Evolutionary conservation across 2,797 vertebrate genomes (phyloP), one percentile per base, ranked within the genome.

Genomic region (Harpagifer antarcticus): DNA sequence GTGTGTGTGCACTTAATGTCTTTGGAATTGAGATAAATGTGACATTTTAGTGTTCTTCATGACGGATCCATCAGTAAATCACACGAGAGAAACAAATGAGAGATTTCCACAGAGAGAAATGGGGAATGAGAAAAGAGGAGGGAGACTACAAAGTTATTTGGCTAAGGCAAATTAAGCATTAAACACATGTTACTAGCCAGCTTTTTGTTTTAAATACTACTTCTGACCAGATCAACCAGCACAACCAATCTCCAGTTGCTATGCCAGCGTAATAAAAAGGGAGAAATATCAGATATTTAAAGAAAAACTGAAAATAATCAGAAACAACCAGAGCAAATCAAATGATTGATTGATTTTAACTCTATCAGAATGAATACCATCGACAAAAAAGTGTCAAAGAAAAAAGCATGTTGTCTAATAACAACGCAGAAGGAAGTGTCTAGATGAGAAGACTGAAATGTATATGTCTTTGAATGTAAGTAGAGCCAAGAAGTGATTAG

Each of bases 11-110:
- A 37, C 5, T 43, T 63, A 58, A 67, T 76, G 48, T 61, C n/a
- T 76, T 67, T 80, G 63, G 44, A 72, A 76, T 20, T 48, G 57
- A 69, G 68, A 83, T 78, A 81, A 79, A 81, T 55, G 68, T 78
- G 45, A 70, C 37, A 43, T 42, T 45, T 33, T 40, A 66, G 55
- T 50, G 69, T 49, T 65, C 50, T 70, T 53, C 19, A 43, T 14
- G 71, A 43, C 66, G 63, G 37, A 72, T 52, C 66, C 48, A 60
- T 49, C 53, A 72, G 37, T 61, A 47, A 52, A 82, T 12, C 4
- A 44, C 27, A 53, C 43, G 67, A 75, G 1, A 43, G 62, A 44
- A 37, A 49, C 15, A 44, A 67, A 31, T 20, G 0, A 45, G 6
- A 52, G 60, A 11, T 45, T n/a, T 62, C 40, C 42, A 47, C 3